Conservation (phyloP, 2,888 invertebrate genomes). For the Strigamia maritima region DNA sequence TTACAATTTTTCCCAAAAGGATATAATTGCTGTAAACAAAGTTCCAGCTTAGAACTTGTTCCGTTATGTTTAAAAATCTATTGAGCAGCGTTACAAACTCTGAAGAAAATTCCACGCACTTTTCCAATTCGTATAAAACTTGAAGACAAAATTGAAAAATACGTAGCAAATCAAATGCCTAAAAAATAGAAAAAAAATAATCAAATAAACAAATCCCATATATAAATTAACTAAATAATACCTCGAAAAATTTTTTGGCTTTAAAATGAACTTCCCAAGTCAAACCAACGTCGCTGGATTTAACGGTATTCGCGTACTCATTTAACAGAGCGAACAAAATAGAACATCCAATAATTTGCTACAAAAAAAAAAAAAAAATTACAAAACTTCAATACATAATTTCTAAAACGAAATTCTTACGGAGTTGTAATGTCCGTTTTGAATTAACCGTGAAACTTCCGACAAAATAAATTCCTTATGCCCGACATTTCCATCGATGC, state of each 20-base stretch:
- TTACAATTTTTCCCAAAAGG: conserved; percentile 48
- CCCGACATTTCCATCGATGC: conserved; percentile 69
- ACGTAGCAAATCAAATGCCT: conserved; percentile 68
- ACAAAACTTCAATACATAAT: conserved; percentile 19
- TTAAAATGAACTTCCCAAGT: conserved; percentile 83
- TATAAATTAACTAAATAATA: conserved; percentile 44
- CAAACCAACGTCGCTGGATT: conserved; percentile 80
- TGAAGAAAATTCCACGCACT: conserved; percentile 53
- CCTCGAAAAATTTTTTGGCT: conserved; percentile 81
- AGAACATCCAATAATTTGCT: conserved; percentile 80
- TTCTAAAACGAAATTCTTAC: conserved; percentile 51
- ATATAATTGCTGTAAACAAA: conserved; percentile 65
- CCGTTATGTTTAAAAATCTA: conserved; percentile 71
- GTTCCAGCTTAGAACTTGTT: conserved; percentile 76
- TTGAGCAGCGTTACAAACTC: conserved; percentile 63
- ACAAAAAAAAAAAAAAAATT: conserved; percentile 43
- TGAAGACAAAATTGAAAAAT: conserved; percentile 72
- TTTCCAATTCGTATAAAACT: conserved; percentile 61
- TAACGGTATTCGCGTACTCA: conserved; percentile 80
- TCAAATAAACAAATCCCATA: not conserved
- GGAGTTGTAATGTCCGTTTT: conserved; percentile 63
- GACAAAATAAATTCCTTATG: conserved; percentile 66
- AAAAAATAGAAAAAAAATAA: conserved; percentile 44
- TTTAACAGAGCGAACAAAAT: conserved; percentile 78
- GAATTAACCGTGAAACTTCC: conserved; percentile 73